Conservation (phyloP, 2,888 invertebrate genomes). For the Epistrophe eligans region DNA sequence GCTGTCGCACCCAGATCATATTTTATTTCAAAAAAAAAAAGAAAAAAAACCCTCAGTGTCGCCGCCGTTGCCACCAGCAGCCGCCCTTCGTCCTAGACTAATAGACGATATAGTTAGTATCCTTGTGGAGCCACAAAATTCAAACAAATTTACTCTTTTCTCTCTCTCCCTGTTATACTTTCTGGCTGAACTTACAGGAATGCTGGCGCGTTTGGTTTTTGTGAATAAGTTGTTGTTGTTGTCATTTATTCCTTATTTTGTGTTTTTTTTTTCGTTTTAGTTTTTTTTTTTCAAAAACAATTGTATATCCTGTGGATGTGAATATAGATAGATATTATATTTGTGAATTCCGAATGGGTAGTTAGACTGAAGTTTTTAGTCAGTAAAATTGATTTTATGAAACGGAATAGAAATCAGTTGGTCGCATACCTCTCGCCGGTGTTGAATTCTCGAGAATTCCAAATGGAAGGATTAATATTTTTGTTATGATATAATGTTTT, state of each 20-base stretch:
- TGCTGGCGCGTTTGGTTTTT: constrained; percentile 55
- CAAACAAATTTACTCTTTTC: constrained; percentile 49
- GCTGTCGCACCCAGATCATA: constrained; percentile 66
- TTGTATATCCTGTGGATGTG: constrained; percentile 11
- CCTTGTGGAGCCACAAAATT: constrained; percentile 73
- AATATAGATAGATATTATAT: neutral
- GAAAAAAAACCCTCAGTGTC: constrained; percentile 16
- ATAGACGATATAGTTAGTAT: constrained; percentile 58
- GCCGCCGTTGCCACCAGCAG: neutral
- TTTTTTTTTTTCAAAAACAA: constrained; percentile 14
- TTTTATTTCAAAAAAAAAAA: constrained; percentile 24
- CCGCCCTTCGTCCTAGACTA: constrained; percentile 1
- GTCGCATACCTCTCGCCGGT: constrained; percentile 70
- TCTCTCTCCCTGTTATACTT: neutral
- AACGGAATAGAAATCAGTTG: constrained; percentile 72
- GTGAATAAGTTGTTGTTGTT: constrained; percentile 44
- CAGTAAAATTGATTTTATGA: constrained; percentile 73
- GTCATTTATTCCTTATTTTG: constrained; percentile 17
- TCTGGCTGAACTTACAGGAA: constrained; percentile 54
- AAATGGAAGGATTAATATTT: constrained; percentile 4
- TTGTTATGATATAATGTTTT: neutral
- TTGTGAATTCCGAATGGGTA: constrained; percentile 50
- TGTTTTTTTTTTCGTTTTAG: no score
- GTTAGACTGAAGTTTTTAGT: constrained; percentile 74
- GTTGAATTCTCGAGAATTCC: constrained; percentile 45